A percentile compares a stretch with the other conserved stretches of the same genome.
Evolutionary conservation across 1,140 invertebrate genomes (phyloP).

Genomic region (Pissodes strobi): DNA sequence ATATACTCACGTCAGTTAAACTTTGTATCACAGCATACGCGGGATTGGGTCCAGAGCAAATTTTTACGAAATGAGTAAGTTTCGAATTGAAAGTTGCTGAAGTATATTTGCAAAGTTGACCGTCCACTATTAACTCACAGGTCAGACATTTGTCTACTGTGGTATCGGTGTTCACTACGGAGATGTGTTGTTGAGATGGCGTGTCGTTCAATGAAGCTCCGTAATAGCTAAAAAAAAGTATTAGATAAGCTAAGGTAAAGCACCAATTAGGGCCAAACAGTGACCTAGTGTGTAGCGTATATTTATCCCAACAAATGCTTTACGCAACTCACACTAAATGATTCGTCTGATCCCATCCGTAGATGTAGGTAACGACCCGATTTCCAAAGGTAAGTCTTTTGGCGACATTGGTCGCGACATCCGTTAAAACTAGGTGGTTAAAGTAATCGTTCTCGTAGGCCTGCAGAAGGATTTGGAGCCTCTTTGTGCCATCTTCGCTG

Average conservation of each 20-base stretch:
- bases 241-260: too few species aligned
- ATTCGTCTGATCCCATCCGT: constrained; percentile 73
- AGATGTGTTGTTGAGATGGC: constrained; percentile 66
- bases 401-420: constrained; percentile 44
- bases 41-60: constrained; percentile 71
- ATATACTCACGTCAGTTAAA: constrained; percentile 41
- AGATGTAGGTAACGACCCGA: constrained; percentile 77
- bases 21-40: constrained; percentile 42
- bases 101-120: constrained; percentile 66
- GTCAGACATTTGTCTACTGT: constrained; percentile 62
- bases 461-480: constrained; percentile 63
- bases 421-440: constrained; percentile 68
- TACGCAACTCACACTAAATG: constrained; percentile 70
- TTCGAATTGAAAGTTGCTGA: constrained; percentile 71
- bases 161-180: constrained; percentile 56
- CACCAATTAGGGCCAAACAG: too few species aligned
- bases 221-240: constrained; percentile 73
- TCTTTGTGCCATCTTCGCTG: constrained; percentile 58
- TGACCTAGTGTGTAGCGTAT: too few species aligned
- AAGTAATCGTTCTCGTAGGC: constrained; percentile 63
- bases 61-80: constrained; percentile 69
- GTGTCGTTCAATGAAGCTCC: constrained; percentile 64
- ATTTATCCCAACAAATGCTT: too few species aligned
- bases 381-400: constrained; percentile 69
- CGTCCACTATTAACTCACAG: constrained; percentile 58